phyloP scores from a whole-genome alignment of 2,797 vertebrate species.

The Hypotaenidia philippensis region DNA sequence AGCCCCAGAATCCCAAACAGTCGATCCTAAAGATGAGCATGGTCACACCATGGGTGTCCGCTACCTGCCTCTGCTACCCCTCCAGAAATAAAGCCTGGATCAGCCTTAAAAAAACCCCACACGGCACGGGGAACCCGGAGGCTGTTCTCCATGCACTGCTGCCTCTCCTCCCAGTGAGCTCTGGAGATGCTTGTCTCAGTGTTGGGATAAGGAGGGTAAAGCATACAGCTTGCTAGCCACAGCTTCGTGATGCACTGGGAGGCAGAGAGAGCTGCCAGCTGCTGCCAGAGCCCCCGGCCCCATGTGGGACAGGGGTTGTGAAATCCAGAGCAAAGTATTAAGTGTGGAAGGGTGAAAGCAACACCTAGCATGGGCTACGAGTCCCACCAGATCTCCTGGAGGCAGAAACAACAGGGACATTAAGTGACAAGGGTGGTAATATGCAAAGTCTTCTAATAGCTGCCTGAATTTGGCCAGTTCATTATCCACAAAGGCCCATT shows the following conservation, averaged over 20 bases:
- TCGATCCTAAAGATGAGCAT: not conserved
- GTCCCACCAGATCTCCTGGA: not conserved
- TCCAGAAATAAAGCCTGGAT: not conserved
- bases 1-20: not conserved
- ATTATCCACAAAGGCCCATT: not conserved
- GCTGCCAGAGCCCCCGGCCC: not conserved
- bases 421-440: not conserved
- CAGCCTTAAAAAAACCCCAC: not conserved
- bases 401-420: not conserved
- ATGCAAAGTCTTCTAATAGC: not conserved
- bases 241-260: not conserved
- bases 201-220: not conserved
- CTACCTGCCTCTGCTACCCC: not conserved
- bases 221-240: not conserved
- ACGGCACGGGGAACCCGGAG: fast-evolving
- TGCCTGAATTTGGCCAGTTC: not conserved
- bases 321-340: fast-evolving
- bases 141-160: fast-evolving
- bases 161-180: not conserved
- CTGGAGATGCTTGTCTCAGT: not conserved
- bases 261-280: not conserved
- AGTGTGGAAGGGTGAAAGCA: not conserved
- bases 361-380: not conserved
- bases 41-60: not conserved
- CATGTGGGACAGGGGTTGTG: fast-evolving